Evolutionary conservation across 2,113 vertebrate genomes (phyloP).

Genomic region (Triplophysa siluroides): DNA sequence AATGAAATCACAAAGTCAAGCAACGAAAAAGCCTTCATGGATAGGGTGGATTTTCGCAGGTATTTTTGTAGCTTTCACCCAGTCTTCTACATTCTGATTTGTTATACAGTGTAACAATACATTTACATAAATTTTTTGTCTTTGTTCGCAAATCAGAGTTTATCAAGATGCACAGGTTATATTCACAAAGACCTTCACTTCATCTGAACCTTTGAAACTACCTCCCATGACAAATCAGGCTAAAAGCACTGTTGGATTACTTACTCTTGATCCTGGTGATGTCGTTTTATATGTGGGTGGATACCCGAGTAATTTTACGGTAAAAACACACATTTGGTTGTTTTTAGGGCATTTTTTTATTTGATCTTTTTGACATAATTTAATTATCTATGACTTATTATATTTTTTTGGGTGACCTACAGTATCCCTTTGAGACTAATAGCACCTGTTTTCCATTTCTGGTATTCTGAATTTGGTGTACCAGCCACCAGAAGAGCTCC

Average conservation of each 20-base stretch:
- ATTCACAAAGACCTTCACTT: slow-evolving; percentile 73
- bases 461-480: slow-evolving; percentile 22
- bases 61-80: slow-evolving; percentile 53
- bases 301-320: slow-evolving; percentile 80
- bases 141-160: slow-evolving; percentile 71
- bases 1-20: slow-evolving; percentile 63
- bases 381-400: too few species aligned
- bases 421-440: too few species aligned
- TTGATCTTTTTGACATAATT: too few species aligned
- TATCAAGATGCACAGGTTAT: slow-evolving; percentile 83
- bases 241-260: slow-evolving; percentile 60
- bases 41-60: slow-evolving; percentile 83
- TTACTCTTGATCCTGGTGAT: slow-evolving; percentile 76
- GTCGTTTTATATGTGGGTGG: slow-evolving; percentile 88
- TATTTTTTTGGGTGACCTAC: too few species aligned
- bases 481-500: slow-evolving; percentile 78
- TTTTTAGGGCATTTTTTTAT: too few species aligned
- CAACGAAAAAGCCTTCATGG: slow-evolving; percentile 71
- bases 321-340: slow-evolving; percentile 59
- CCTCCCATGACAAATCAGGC: slow-evolving; percentile 51
- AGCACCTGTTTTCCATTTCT: too few species aligned
- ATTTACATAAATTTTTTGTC: slow-evolving; percentile 31
- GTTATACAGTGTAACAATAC: too few species aligned
- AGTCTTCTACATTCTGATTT: too few species aligned
- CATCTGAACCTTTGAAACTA: slow-evolving; percentile 47